These are phyloP conservation scores for Trematomus loennbergii DNA, from an alignment of 2,113 vertebrate species.

Conservation along the genomic window DNA sequence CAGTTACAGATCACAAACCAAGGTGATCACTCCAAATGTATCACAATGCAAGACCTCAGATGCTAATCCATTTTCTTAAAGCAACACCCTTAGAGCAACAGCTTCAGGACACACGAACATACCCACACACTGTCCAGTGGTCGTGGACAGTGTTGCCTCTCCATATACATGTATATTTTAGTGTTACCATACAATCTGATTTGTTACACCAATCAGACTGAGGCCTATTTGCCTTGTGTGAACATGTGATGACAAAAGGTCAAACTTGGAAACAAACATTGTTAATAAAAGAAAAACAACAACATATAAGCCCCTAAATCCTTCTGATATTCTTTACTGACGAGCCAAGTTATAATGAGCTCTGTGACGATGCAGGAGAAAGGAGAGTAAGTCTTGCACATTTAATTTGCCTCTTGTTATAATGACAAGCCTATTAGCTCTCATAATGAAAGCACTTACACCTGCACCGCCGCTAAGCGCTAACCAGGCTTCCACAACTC, in stretches of 20 bases:
- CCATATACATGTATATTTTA: neutral
- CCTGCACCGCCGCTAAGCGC: conserved; percentile 23
- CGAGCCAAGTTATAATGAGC: conserved; percentile 34
- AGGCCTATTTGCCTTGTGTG: no score
- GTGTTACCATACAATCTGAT: neutral
- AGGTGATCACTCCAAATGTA: no score
- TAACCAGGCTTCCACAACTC: conserved; percentile 7
- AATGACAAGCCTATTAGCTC: conserved; percentile 43
- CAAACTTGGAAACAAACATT: neutral
- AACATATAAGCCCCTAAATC: neutral
- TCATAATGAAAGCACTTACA: conserved; percentile 49
- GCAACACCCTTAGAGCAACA: neutral
- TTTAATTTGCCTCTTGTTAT: conserved; percentile 54
- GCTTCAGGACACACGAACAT: neutral
- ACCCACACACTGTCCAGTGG: neutral
- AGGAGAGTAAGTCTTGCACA: conserved; percentile 17
- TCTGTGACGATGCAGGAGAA: conserved; percentile 12
- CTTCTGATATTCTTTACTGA: neutral
- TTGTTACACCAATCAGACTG: no score
- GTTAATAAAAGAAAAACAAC: neutral
- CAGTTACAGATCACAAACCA: neutral
- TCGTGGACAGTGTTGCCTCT: neutral
- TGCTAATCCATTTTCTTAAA: neutral
- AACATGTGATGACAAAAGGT: conserved; percentile 5
- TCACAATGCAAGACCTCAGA: neutral